Conservation (phyloP, 2,113 vertebrate species). For the Ailuropoda melanoleuca region DNA sequence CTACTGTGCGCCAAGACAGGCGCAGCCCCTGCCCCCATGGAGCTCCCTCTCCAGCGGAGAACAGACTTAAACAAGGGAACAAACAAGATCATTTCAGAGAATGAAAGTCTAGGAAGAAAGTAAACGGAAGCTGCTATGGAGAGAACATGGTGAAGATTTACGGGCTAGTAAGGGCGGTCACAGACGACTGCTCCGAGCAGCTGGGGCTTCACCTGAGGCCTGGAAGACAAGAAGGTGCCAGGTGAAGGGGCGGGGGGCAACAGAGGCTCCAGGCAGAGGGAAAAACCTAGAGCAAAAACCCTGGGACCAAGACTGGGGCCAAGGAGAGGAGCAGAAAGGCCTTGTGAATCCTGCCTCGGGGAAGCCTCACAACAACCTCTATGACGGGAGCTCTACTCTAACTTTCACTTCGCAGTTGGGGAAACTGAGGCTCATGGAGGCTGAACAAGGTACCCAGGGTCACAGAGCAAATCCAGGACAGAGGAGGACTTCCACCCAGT, state of each 20-base stretch:
- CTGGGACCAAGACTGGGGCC: neutral
- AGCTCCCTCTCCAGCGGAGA: neutral
- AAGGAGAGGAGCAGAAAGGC: neutral
- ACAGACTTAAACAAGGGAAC: neutral
- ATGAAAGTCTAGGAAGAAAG: neutral
- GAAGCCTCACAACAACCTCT: neutral
- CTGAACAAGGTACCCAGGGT: neutral
- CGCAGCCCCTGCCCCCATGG: neutral
- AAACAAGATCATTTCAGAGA: neutral
- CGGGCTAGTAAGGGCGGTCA: neutral
- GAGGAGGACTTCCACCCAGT: neutral
- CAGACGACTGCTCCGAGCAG: neutral
- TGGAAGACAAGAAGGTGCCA: neutral
- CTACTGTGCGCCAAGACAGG: no score
- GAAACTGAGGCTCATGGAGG: neutral
- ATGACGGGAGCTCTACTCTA: accelerated
- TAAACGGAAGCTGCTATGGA: neutral
- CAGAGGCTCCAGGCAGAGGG: neutral
- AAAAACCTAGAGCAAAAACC: neutral
- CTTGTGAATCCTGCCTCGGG: neutral
- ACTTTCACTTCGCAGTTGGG: neutral
- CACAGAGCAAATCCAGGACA: neutral
- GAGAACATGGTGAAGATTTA: neutral
- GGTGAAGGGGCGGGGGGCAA: neutral
- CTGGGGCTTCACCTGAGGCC: neutral